Conservation (phyloP, 2,888 invertebrate genomes). For the Ophraella communa region DNA sequence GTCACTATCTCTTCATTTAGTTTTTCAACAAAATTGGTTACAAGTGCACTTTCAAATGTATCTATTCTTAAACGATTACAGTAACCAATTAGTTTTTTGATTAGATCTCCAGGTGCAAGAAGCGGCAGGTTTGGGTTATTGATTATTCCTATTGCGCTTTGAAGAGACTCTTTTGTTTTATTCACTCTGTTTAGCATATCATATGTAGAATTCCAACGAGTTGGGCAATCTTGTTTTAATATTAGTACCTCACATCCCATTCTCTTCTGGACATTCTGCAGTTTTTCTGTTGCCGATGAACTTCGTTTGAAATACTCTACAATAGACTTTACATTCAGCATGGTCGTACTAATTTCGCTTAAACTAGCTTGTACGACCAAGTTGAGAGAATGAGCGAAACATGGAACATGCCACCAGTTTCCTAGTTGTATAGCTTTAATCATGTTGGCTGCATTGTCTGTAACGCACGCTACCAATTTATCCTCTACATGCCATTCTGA, state of each 20-base stretch:
- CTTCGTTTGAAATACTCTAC: slow-evolving; percentile 11
- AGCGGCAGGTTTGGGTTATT: not conserved
- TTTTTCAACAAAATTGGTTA: not conserved
- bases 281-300: not conserved
- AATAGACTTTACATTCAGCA: not conserved
- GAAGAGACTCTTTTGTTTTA: not conserved
- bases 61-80: too few species aligned
- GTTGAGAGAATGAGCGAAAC: slow-evolving; percentile 4
- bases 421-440: not conserved
- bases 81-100: too few species aligned
- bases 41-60: not conserved
- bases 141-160: not conserved
- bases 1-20: not conserved
- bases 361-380: not conserved
- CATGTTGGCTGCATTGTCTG: not conserved
- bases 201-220: slow-evolving; percentile 3
- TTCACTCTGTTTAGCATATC: not conserved
- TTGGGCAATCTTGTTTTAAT: slow-evolving; percentile 8
- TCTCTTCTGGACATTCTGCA: not conserved
- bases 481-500: not conserved
- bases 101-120: not conserved
- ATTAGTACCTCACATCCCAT: not conserved
- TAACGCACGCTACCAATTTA: not conserved
- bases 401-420: not conserved
- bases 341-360: not conserved